Conservation (phyloP, 2,113 vertebrate species). For the Anser cygnoides region DNA sequence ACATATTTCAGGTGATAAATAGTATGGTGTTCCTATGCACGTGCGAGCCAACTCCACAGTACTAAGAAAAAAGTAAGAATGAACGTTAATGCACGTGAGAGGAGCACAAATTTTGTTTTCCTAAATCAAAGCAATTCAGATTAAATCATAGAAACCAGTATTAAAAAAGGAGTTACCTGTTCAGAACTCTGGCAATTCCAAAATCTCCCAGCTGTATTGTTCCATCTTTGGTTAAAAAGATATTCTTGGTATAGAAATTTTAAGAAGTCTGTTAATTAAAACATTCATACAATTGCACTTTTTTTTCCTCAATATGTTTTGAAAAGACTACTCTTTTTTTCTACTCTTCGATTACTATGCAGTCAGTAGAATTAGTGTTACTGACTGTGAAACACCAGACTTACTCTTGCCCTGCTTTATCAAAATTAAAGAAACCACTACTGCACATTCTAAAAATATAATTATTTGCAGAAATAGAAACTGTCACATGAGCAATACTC, state of each 20-base stretch:
- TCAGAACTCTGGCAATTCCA: conserved; percentile 96
- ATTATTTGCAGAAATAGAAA: neutral
- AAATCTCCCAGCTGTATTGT: conserved; percentile 97
- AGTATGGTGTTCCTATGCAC: conserved; percentile 97
- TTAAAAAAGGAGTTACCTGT: conserved; percentile 81
- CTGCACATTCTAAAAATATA: neutral
- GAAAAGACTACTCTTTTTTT: neutral
- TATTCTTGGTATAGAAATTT: conserved; percentile 82
- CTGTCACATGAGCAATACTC: neutral
- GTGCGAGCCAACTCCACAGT: conserved; percentile 95
- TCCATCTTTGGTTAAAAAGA: conserved; percentile 97
- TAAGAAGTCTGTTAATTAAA: conserved; percentile 54
- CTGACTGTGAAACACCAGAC: neutral
- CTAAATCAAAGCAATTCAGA: neutral
- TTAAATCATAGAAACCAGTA: neutral
- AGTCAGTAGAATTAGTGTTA: neutral
- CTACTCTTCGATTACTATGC: neutral
- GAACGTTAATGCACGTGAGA: neutral
- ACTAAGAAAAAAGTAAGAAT: conserved; percentile 73
- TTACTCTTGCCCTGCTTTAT: neutral
- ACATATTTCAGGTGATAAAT: conserved; percentile 97
- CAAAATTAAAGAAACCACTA: neutral
- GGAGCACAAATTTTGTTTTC: neutral
- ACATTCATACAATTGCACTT: conserved; percentile 18
- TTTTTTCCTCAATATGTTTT: neutral